Evolutionary conservation across 2,113 vertebrate genomes (phyloP).

Genomic region (Butastur rufipennis): DNA sequence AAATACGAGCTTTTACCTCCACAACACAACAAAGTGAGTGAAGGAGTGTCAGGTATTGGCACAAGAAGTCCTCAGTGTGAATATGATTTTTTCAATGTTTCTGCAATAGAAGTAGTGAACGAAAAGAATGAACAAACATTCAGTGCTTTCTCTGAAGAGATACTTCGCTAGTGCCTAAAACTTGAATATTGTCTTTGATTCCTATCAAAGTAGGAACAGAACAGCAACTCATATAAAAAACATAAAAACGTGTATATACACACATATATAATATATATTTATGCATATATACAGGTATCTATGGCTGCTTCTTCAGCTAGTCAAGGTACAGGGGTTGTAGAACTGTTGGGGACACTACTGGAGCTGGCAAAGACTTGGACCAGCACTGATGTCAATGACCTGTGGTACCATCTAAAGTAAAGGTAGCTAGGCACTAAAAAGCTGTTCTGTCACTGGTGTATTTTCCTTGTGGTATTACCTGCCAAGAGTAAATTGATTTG

Average conservation of each 20-base stretch:
- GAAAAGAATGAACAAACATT: background rate
- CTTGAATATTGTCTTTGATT: background rate
- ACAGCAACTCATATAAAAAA: background rate
- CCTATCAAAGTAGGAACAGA: background rate
- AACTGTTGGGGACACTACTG: background rate
- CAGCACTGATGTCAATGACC: background rate
- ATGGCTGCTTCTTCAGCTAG: background rate
- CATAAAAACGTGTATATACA: background rate
- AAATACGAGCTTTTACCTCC: background rate
- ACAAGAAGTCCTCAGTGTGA: background rate
- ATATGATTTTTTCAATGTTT: background rate
- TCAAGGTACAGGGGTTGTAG: background rate
- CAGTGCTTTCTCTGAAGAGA: background rate
- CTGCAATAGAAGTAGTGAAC: background rate
- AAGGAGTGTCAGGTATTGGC: rapidly evolving
- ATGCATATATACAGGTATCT: rapidly evolving
- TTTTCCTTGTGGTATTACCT: background rate
- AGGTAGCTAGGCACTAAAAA: background rate
- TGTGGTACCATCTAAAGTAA: background rate
- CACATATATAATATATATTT: background rate
- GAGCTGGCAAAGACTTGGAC: background rate
- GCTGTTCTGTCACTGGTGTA: background rate
- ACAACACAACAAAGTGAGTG: background rate
- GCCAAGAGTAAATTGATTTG: background rate
- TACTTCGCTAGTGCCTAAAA: background rate